Evolutionary conservation across 2,113 vertebrate species (phyloP), one percentile per base, ranked within the genome.

Genomic region (Paralichthys olivaceus): DNA sequence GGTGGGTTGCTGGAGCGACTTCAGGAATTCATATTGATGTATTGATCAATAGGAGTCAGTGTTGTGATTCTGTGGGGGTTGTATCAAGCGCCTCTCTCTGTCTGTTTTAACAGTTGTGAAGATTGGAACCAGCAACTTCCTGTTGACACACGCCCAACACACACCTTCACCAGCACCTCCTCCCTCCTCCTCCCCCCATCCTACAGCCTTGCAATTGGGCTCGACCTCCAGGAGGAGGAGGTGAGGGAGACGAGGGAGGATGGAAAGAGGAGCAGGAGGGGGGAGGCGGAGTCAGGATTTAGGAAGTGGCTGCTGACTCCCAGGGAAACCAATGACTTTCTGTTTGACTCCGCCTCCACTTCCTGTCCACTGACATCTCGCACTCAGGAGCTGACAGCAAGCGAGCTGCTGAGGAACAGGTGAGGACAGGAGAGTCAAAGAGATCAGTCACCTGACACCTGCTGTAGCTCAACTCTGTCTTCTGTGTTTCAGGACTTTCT

Each of bases 321-420:
- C 13, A 5, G 95, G 0, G 94, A 94, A 80, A 93, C 79, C 55
- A 90, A 66, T 0, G 93, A 95, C 85, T 89, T 90, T 58, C 87
- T 91, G 3, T 83, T 64, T 1, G 74, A 67, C 23, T 90, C 90
- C 7, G 89, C 94, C 40, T 86, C 86, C 5, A 86, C 96, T 59
- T 88, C 95, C 25, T 94, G 95, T 12, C 90, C 93, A 0, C 64
- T 95, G 20, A 93, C 94, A 0, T 92, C 96, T 0, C 77, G 95
- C 70, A 96, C 96, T 0, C 96, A 98, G 0, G 96, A 97, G 81
- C 93, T 98, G 67, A 98, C 97, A 0, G 97, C 97, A 47, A 97
- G 96, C 2, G 97, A 98, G 85, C 94, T 98, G 76, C 95, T 98
- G 62, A 90, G 94, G 64, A 97, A 95, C 93, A 97, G 96, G 97